Base-by-base conservation (phyloP, 2,888 invertebrate genomes). In the Cephus runcator region DNA sequence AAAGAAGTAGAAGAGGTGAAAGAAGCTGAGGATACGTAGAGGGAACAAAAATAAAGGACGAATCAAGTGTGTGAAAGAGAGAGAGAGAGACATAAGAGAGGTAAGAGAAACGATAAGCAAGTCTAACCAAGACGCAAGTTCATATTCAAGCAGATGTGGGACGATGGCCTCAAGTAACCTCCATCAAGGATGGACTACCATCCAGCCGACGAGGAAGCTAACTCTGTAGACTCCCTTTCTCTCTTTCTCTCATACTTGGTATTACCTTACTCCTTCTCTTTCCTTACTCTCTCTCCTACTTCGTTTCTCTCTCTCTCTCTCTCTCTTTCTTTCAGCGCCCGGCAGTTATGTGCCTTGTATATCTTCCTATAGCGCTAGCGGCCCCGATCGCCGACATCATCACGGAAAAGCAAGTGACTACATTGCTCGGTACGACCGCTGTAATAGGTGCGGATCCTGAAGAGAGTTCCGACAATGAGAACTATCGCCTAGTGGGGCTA, bases 131-230 rank as follows among this genome's bases (percentile, higher is more conserved):
- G 89, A 89, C 86, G 81, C 88, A 88, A 88, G 89, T 89, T 90
- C 88, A 88, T 88, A 88, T 89, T 85, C 84, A 88, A 85, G 87
- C 85, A 89, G 90, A 91, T 90, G 90, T 91, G 87, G 91, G 89
- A 91, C 91, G 90, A 90, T 89, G 90, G 82, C 88, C 91, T 80
- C 84, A 79, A 90, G 90, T 91, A 91, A 91, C 91, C 91, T 91
- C 90, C 90, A 91, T 90, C 90, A 90, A 90, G 90, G 90, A 90
- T 90, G 90, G 87, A 89, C 88, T 88, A 84, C 84, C 86, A 89
- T 86, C 86, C 81, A 84, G 81, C 85, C 79, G 56, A 71, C 79
- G 75, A 81, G 75, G 34, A 71, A 77, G 76, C 56, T 68, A 76
- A 76, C 31, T 69, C 73, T 77, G 69, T 77, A 79, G 73, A 79